These are phyloP conservation scores for Hassar affinis DNA, from an alignment of 2,113 vertebrate species.

Conservation along the genomic window DNA sequence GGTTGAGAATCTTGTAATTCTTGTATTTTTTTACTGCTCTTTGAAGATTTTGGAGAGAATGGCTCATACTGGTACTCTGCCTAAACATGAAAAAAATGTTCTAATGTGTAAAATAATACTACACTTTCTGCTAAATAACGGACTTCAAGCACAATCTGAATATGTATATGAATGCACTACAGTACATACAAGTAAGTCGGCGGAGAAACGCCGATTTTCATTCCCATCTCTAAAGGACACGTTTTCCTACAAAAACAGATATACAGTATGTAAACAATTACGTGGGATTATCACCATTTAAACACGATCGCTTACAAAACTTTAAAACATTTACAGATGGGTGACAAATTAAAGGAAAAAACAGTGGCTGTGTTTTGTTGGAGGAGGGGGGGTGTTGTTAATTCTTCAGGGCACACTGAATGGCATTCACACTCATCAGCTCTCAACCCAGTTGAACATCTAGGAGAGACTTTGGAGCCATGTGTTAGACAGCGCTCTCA, in stretches of 20 bases:
- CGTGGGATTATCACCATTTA: not conserved
- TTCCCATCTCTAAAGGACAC: not conserved
- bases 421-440: no score
- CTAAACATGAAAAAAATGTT: not conserved
- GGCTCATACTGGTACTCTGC: not conserved
- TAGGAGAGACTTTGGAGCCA: no score
- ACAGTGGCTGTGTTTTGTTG: no score
- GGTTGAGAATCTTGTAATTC: slow-evolving; percentile 5
- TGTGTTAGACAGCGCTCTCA: no score
- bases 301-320: not conserved
- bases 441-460: no score
- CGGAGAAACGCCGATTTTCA: not conserved
- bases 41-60: not conserved
- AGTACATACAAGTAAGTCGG: not conserved
- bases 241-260: not conserved
- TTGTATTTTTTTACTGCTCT: not conserved
- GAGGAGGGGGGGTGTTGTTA: no score
- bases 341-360: no score
- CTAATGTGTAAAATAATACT: not conserved
- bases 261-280: not conserved
- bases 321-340: not conserved
- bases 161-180: not conserved
- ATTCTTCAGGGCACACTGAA: no score
- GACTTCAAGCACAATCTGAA: no score
- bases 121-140: no score